phyloP scores from a whole-genome alignment of 2,113 vertebrate species.

The Alexandromys fortis region DNA sequence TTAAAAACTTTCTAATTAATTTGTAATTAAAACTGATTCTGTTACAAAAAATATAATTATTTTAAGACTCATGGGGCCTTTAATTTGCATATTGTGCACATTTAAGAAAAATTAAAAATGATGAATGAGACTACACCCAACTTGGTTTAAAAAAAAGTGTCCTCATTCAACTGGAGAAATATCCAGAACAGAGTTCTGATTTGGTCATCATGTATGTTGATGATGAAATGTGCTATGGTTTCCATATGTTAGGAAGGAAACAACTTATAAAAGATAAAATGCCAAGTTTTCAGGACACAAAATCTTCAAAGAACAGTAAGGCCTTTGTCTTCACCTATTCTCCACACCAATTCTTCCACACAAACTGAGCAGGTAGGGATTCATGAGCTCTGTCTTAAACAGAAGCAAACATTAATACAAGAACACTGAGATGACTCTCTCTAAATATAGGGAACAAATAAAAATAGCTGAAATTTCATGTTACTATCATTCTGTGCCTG shows the following conservation, averaged over 20 bases:
- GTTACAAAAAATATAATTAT: not conserved
- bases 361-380: not conserved
- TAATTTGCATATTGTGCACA: not conserved
- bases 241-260: not conserved
- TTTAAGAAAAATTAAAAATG: not conserved
- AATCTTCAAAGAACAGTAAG: not conserved
- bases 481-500: not conserved
- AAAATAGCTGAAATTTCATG: not conserved
- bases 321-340: accelerated
- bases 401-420: not conserved
- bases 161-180: not conserved
- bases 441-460: not conserved
- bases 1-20: not conserved
- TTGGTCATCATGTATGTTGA: not conserved
- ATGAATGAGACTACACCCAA: not conserved
- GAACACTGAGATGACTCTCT: not conserved
- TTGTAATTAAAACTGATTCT: not conserved
- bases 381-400: not conserved
- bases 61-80: not conserved
- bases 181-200: not conserved
- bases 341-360: not conserved
- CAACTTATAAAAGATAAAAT: not conserved
- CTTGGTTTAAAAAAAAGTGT: not conserved
- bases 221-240: not conserved
- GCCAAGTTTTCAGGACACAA: not conserved